Conservation (phyloP, 1,140 invertebrate genomes). For the Drosophila lacertosa region DNA sequence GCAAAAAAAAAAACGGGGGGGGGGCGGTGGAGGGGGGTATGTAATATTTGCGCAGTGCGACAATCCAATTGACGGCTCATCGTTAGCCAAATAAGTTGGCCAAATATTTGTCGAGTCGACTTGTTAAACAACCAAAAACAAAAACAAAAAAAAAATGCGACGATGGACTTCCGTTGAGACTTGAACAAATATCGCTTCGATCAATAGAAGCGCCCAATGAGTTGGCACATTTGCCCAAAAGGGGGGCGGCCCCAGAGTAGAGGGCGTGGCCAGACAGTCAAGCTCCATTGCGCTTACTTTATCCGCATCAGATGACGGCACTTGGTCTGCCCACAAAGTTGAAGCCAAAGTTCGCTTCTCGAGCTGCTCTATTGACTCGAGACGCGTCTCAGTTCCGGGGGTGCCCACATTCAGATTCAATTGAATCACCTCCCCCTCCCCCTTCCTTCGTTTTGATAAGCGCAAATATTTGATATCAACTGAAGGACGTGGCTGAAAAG, state of each 20-base stretch:
- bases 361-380: conserved; percentile 4
- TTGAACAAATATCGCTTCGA: conserved; percentile 27
- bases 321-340: conserved; percentile 21
- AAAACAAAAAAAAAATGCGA: background rate
- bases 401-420: too few species aligned
- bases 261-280: conserved; percentile 9
- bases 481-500: too few species aligned
- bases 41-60: conserved; percentile 18
- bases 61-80: conserved; percentile 25
- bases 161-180: conserved; percentile 29
- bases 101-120: conserved; percentile 28
- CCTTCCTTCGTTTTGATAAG: too few species aligned
- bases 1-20: background rate
- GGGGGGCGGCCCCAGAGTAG: too few species aligned
- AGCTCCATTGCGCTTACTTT: conserved; percentile 39
- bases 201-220: conserved; percentile 33
- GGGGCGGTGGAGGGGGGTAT: background rate
- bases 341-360: conserved; percentile 16
- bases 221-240: conserved; percentile 31
- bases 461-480: too few species aligned
- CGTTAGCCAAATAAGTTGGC: conserved; percentile 25
- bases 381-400: conserved; percentile 54
- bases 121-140: conserved; percentile 29
- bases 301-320: conserved; percentile 18
- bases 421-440: too few species aligned